These are phyloP conservation scores for Carterocephalus palaemon DNA, from an alignment of 2,888 invertebrate species.

Conservation along the genomic window DNA sequence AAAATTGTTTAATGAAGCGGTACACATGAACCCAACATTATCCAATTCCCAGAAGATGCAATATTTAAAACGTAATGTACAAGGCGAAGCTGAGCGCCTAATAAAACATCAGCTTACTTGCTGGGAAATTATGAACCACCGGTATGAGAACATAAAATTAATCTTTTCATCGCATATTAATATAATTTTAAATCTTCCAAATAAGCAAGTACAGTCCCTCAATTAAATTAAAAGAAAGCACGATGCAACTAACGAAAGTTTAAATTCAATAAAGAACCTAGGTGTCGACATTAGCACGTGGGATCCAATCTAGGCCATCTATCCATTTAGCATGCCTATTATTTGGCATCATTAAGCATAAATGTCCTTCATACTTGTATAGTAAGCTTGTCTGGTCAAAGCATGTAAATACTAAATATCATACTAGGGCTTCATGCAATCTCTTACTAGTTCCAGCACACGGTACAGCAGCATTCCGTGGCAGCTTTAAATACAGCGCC, in stretches of 20 bases:
- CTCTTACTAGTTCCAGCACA: too few relatives aligned
- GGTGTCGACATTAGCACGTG: slow-evolving; percentile 1
- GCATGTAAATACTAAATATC: too few relatives aligned
- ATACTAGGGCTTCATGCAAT: too few relatives aligned
- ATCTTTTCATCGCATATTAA: slow-evolving; percentile 7
- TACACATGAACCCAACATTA: slow-evolving; percentile 19
- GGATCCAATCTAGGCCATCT: slow-evolving; percentile 4
- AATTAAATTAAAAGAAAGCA: slow-evolving; percentile 8
- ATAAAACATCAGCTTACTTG: slow-evolving; percentile 1
- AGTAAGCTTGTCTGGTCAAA: too few relatives aligned
- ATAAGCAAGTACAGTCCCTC: slow-evolving; percentile 1
- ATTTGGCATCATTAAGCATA: too few relatives aligned
- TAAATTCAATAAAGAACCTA: slow-evolving; percentile 12
- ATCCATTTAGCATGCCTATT: too few relatives aligned
- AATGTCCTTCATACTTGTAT: too few relatives aligned
- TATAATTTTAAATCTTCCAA: neutral
- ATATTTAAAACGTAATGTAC: slow-evolving; percentile 2
- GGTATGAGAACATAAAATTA: slow-evolving; percentile 1
- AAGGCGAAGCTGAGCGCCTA: slow-evolving; percentile 5
- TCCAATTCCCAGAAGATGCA: slow-evolving; percentile 9
- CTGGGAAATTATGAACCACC: slow-evolving; percentile 9
- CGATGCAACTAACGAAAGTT: slow-evolving; percentile 8
- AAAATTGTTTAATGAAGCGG: slow-evolving; percentile 26
- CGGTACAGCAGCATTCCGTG: too few relatives aligned
- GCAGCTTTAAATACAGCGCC: too few relatives aligned